Evolutionary conservation across 2,113 vertebrate species (phyloP), one percentile per base, ranked within the genome.

Genomic region (Indri indri): DNA sequence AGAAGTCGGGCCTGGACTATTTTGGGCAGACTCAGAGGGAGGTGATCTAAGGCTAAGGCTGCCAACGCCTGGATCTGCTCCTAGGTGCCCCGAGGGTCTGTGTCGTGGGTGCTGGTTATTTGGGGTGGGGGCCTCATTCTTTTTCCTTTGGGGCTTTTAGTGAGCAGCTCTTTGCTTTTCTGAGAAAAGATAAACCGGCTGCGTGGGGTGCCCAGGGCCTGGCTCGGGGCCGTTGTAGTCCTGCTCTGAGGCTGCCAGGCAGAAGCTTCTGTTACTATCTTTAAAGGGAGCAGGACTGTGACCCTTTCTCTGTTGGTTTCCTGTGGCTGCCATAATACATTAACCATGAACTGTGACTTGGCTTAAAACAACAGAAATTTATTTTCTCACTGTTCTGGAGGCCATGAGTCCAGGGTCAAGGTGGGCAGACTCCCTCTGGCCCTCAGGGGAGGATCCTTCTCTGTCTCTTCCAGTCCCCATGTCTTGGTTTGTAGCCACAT

Each of bases 1-100:
- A 25, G 80, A 65, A 83, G 40, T 20, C 0, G 0, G 32, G 77
- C 14, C 27, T 6, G 59, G 45, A 18, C 34, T 96, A 90, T 87
- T 94, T 83, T 90, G 83, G 89, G 94, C 81, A 27, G 40, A 63
- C 22, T 20, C 45, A 2, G 37, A 59, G 59, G 61, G 50, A 54
- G 79, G 52, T 2, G 32, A 86, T 47, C 14, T 17, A 1, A 88
- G 88, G 52, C 14, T 17, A 1, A 88, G 88, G 52, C 91, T 54
- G 71, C 47, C 1, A 2, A 13, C 0, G 1, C 70, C 96, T 8
- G 9, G 6, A 32, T 30, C 34, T n/a, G 47, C 20, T 17, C 40
- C 79, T 16, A n/a, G 73, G 8, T 34, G 5, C 57, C 88, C 61
- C 0, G 9, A 7, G 54, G 22, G 37, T 23, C 32, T 0, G 1